phyloP scores from a whole-genome alignment of 2,888 invertebrate genomes.

The Lithophane ornitopus region DNA sequence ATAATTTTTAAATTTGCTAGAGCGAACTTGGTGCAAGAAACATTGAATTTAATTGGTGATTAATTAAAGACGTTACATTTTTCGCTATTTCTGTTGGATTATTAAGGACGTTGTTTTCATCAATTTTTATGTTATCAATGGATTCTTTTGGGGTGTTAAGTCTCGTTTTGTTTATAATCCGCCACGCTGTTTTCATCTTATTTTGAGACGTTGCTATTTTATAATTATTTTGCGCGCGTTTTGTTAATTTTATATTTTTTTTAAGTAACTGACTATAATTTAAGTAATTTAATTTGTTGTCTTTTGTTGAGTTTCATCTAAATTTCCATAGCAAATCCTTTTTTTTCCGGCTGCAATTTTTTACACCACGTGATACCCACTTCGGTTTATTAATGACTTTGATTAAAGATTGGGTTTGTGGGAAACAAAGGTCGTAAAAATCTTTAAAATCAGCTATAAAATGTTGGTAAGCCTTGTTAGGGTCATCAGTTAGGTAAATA shows the following conservation, averaged over 20 bases:
- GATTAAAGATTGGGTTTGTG: not conserved
- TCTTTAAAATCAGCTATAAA: not conserved
- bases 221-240: not conserved
- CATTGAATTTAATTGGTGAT: not conserved
- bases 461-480: not conserved
- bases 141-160: not conserved
- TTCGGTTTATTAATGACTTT: not conserved
- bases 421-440: not conserved
- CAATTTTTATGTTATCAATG: not conserved
- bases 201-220: too few relatives aligned
- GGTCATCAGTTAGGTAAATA: not conserved
- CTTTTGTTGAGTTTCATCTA: not conserved
- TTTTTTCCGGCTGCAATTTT: too few relatives aligned
- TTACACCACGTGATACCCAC: not conserved
- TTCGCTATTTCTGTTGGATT: not conserved
- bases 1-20: not conserved
- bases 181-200: too few relatives aligned
- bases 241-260: not conserved
- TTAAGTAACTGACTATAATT: too few relatives aligned
- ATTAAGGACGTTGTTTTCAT: not conserved
- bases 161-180: too few relatives aligned
- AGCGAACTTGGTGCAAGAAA: not conserved
- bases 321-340: too few relatives aligned
- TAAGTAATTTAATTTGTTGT: not conserved
- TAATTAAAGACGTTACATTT: not conserved